Conservation (phyloP, 2,113 vertebrate species). For the Etheostoma cragini region DNA sequence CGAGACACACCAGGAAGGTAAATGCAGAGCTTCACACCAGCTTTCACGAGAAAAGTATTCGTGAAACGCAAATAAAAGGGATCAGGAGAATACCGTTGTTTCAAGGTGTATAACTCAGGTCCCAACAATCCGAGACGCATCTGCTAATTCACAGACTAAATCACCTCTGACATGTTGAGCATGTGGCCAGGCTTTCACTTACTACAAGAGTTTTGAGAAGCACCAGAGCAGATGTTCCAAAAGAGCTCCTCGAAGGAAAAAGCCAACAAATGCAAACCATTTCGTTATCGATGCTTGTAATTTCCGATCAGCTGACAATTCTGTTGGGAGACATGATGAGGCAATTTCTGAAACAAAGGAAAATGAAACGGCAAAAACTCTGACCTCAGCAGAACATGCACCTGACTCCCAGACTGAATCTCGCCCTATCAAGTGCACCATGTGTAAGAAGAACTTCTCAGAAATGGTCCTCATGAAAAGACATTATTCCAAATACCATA, state of each 20-base stretch:
- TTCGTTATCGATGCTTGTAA: slow-evolving; percentile 1
- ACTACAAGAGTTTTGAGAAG: slow-evolving; percentile 32
- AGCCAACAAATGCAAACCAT: not conserved
- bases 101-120: not conserved
- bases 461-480: slow-evolving; percentile 16
- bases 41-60: not conserved
- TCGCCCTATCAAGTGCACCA: slow-evolving; percentile 36
- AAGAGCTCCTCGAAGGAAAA: not conserved
- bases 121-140: not conserved
- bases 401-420: not conserved
- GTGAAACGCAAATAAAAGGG: not conserved
- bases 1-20: slow-evolving; percentile 6
- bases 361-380: slow-evolving; percentile 6
- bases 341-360: slow-evolving; percentile 5
- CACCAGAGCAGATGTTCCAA: slow-evolving; percentile 31
- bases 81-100: not conserved
- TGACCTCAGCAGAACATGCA: not conserved
- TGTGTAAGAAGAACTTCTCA: slow-evolving; percentile 47
- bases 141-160: not conserved
- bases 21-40: slow-evolving; percentile 6
- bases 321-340: not conserved
- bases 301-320: not conserved
- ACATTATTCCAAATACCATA: slow-evolving; percentile 29
- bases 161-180: slow-evolving; percentile 17
- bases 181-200: slow-evolving; percentile 39